phyloP scores from a whole-genome alignment of 1,140 invertebrate genomes.

The Propsilocerus akamusi region DNA sequence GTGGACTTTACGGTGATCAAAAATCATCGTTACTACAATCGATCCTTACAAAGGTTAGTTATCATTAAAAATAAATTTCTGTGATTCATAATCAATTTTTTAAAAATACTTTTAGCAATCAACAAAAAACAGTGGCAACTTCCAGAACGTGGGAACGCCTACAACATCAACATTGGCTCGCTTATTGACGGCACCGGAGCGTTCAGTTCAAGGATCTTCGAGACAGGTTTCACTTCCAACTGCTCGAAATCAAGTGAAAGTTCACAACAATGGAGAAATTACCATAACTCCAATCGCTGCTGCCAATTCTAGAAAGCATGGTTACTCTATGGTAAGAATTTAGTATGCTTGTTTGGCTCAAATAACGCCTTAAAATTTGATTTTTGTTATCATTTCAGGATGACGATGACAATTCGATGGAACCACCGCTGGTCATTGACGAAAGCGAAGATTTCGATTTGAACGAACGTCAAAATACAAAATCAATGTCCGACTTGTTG shows the following conservation, averaged over 20 bases:
- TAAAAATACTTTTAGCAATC: slow-evolving; percentile 26
- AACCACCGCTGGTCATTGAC: slow-evolving; percentile 39
- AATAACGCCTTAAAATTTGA: slow-evolving; percentile 5
- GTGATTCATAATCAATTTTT: not conserved
- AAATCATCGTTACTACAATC: slow-evolving; percentile 51
- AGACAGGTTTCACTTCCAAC: not conserved
- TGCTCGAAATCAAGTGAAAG: not conserved
- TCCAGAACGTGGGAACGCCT: too few relatives aligned
- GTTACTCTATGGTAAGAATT: not conserved
- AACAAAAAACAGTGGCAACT: slow-evolving; percentile 25
- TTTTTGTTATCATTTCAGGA: slow-evolving; percentile 23
- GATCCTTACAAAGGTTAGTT: slow-evolving; percentile 44
- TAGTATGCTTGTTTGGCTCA: too few relatives aligned
- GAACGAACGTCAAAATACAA: slow-evolving; percentile 20
- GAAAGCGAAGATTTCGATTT: slow-evolving; percentile 31
- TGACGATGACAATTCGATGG: slow-evolving; percentile 30
- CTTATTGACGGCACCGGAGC: slow-evolving; percentile 44
- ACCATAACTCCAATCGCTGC: slow-evolving; percentile 34
- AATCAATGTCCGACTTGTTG: slow-evolving; percentile 30
- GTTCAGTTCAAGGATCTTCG: slow-evolving; percentile 15
- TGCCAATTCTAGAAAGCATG: not conserved
- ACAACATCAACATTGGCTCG: slow-evolving; percentile 60
- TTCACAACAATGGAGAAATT: slow-evolving; percentile 25
- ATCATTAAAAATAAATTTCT: not conserved
- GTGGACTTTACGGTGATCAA: slow-evolving; percentile 21